A percentile compares a stretch with the other conserved stretches of the same genome.
These are phyloP conservation scores for Hystrix cristata DNA, from an alignment of 2,113 vertebrate species.

Conservation along the genomic window DNA sequence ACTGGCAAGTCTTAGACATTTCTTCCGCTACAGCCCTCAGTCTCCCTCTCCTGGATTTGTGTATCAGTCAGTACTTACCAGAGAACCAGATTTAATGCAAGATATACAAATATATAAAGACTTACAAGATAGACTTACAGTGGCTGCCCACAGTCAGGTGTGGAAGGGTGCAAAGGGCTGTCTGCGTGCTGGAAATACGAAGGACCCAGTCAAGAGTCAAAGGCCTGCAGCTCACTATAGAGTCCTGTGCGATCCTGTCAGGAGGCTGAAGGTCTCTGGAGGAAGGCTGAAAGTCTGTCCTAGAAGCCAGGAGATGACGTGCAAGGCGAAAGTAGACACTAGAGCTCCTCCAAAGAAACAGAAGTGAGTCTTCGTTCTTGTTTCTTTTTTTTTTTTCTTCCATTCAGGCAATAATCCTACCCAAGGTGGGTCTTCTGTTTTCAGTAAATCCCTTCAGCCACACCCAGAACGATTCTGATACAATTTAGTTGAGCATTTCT, in stretches of 20 bases:
- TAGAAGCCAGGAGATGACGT: not conserved
- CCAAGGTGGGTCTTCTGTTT: not conserved
- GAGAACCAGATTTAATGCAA: not conserved
- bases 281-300: not conserved
- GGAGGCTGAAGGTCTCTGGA: not conserved
- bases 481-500: not conserved
- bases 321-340: no score
- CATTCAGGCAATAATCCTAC: not conserved
- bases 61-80: not conserved
- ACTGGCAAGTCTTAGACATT: not conserved
- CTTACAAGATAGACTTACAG: not conserved
- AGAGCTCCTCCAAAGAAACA: not conserved
- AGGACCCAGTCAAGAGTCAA: not conserved
- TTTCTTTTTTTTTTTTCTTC: not conserved
- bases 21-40: not conserved
- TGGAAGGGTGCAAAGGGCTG: not conserved
- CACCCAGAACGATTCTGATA: not conserved
- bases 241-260: not conserved
- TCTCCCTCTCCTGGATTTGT: not conserved
- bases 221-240: not conserved
- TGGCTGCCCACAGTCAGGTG: not conserved
- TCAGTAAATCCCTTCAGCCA: not conserved
- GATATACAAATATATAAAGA: not conserved
- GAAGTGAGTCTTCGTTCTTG: not conserved
- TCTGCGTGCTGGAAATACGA: not conserved